Evolutionary conservation across 2,113 vertebrate genomes (phyloP).

Genomic region (Papio anubis): DNA sequence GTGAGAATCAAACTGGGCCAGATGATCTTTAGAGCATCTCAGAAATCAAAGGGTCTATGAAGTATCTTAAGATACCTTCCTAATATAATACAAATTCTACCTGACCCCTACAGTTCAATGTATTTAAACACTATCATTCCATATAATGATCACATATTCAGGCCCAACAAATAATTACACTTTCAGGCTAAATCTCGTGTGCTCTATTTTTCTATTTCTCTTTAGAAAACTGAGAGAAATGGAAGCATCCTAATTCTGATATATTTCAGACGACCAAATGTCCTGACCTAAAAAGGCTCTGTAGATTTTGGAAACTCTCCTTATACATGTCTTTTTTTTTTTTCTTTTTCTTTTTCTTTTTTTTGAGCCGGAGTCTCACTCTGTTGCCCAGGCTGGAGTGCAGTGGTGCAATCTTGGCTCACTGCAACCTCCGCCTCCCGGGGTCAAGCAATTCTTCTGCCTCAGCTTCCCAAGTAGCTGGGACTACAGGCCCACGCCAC

Average conservation of each 20-base stretch:
- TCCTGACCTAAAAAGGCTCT: constrained; percentile 16
- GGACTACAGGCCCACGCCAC: too few species aligned
- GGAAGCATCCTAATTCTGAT: not conserved
- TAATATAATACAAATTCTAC: constrained; percentile 28
- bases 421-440: too few species aligned
- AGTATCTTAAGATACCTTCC: not conserved
- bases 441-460: too few species aligned
- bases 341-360: too few species aligned
- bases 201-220: constrained; percentile 47
- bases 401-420: too few species aligned
- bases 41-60: not conserved
- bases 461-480: too few species aligned
- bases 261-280: constrained; percentile 26
- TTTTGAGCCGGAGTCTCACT: too few species aligned
- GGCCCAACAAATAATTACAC: constrained; percentile 35
- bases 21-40: not conserved
- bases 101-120: not conserved
- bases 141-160: not conserved
- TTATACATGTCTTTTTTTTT: not conserved
- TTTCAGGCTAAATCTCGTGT: not conserved
- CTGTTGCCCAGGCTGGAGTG: too few species aligned
- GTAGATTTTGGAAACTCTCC: constrained; percentile 19
- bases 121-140: constrained; percentile 45
- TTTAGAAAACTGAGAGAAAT: constrained; percentile 34
- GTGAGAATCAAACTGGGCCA: not conserved